phyloP scores from a whole-genome alignment of 2,888 invertebrate species.

The Agapetus fuscipes region DNA sequence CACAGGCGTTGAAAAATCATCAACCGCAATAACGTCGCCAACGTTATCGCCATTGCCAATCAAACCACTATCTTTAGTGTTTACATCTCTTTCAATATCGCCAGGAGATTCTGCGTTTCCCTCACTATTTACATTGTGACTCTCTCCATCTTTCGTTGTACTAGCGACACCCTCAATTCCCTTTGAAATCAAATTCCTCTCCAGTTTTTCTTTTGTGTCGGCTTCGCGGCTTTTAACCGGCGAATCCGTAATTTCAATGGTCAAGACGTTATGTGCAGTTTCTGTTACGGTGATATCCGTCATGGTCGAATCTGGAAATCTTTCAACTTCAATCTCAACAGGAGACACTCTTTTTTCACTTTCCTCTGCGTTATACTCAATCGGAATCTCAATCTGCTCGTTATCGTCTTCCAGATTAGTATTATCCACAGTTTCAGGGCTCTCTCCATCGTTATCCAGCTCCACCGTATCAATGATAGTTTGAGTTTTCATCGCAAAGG shows the following conservation, averaged over 20 bases:
- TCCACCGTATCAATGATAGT: slow-evolving; percentile 29
- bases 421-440: slow-evolving; percentile 22
- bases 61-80: slow-evolving; percentile 4
- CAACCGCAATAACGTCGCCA: too few species aligned
- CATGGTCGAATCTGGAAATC: slow-evolving; percentile 35
- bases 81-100: background rate
- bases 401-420: slow-evolving; percentile 26
- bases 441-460: slow-evolving; percentile 35
- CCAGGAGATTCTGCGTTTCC: background rate
- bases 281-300: slow-evolving; percentile 25
- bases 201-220: slow-evolving; percentile 21
- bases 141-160: background rate
- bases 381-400: slow-evolving; percentile 1
- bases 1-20: too few species aligned
- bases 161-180: background rate
- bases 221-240: slow-evolving; percentile 28
- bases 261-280: slow-evolving; percentile 29
- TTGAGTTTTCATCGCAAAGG: background rate
- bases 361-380: slow-evolving; percentile 3
- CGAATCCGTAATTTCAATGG: slow-evolving; percentile 39
- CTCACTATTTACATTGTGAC: background rate
- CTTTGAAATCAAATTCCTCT: background rate
- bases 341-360: slow-evolving; percentile 8
- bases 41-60: too few species aligned
- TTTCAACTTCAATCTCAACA: slow-evolving; percentile 39